A percentile compares a stretch with the other conserved stretches of the same genome.
phyloP scores from a whole-genome alignment of 2,113 vertebrate species.

The Entosphenus tridentatus region DNA sequence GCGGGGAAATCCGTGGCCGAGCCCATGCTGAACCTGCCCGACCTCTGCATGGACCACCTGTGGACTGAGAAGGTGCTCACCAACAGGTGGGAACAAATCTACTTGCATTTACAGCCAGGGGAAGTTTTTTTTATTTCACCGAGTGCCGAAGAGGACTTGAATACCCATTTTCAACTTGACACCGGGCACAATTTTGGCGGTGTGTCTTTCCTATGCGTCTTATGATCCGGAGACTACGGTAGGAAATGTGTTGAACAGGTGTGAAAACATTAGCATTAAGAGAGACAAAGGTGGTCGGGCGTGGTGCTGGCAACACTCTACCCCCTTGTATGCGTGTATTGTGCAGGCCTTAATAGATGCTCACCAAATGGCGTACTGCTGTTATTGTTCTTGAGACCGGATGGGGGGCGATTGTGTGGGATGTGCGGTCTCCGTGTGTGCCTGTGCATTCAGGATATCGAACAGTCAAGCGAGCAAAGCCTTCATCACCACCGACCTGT shows the following conservation, averaged over 20 bases:
- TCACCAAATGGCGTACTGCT: not conserved
- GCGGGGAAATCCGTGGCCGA: constrained; percentile 41
- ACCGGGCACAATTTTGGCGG: too few species aligned
- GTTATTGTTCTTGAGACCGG: not conserved
- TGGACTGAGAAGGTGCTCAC: constrained; percentile 48
- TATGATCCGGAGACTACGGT: too few species aligned
- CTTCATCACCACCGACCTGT: constrained; percentile 70
- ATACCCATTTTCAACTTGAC: too few species aligned
- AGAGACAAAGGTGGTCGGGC: not conserved
- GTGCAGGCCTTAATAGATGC: not conserved
- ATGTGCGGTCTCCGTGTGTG: too few species aligned
- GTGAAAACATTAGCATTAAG: not conserved
- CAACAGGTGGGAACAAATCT: constrained; percentile 25
- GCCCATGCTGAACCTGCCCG: constrained; percentile 61
- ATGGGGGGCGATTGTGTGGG: too few species aligned
- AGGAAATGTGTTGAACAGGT: too few species aligned
- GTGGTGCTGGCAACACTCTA: not conserved
- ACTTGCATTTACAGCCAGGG: too few species aligned
- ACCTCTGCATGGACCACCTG: constrained; percentile 80
- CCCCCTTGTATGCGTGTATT: not conserved
- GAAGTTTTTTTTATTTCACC: too few species aligned
- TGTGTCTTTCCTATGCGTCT: too few species aligned
- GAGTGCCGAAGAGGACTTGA: too few species aligned
- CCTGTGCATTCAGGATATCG: constrained; percentile 38
- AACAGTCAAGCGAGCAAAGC: constrained; percentile 78